These are phyloP conservation scores for Oxycera nigricornis DNA, from an alignment of 2,888 invertebrate genomes.

Conservation along the genomic window DNA sequence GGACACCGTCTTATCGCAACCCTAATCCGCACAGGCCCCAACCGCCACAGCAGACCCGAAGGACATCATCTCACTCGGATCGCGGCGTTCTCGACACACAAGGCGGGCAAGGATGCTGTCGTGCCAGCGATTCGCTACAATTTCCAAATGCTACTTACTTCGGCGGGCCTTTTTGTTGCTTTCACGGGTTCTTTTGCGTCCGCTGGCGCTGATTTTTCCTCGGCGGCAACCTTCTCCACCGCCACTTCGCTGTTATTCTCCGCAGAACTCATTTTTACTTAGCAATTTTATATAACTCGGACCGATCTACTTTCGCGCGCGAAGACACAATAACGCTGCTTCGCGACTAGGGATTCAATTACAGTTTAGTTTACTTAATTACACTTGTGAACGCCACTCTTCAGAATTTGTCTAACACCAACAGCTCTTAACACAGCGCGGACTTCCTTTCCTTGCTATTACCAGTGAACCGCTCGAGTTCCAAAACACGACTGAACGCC, in stretches of 20 bases:
- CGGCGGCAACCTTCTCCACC: conserved; percentile 73
- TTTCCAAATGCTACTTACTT: conserved; percentile 67
- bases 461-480: conserved; percentile 64
- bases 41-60: not conserved
- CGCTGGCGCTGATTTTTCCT: conserved; percentile 65
- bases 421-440: no score
- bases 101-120: not conserved
- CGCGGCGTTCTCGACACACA: not conserved
- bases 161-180: conserved; percentile 81
- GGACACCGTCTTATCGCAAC: not conserved
- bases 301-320: conserved; percentile 45
- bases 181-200: conserved; percentile 69
- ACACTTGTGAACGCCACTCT: no score
- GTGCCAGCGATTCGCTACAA: not conserved
- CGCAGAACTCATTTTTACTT: conserved; percentile 79
- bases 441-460: not conserved
- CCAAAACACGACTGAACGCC: conserved; percentile 69
- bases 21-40: no score
- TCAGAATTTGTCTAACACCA: no score
- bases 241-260: conserved; percentile 79
- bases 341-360: not conserved
- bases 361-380: not conserved
- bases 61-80: not conserved
- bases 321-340: not conserved
- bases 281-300: conserved; percentile 54